A percentile compares a stretch with the other conserved stretches of the same genome.
phyloP scores from a whole-genome alignment of 2,113 vertebrate genomes.

The Mastomys natalensis region DNA sequence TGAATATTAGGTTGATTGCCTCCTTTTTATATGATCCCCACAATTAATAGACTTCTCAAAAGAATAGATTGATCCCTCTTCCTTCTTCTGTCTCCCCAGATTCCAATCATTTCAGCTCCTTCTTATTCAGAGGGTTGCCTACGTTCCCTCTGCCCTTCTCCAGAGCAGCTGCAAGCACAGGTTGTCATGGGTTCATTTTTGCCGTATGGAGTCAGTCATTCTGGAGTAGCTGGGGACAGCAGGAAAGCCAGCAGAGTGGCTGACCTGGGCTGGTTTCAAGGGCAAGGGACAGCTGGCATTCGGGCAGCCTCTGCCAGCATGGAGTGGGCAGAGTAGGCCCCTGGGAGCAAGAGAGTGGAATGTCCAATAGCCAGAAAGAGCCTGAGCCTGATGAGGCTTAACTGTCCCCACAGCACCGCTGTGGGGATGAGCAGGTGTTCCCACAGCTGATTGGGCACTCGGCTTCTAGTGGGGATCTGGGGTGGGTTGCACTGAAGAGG shows the following conservation, averaged over 20 bases:
- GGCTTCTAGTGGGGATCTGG: neutral
- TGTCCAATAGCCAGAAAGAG: neutral
- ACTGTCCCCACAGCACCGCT: conserved; percentile 44
- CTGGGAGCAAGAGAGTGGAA: neutral
- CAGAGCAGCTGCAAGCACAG: neutral
- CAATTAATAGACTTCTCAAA: neutral
- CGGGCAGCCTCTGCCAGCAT: neutral
- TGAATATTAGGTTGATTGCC: neutral
- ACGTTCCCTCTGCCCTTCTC: neutral
- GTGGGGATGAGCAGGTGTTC: conserved; percentile 57
- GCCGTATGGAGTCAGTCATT: conserved; percentile 27
- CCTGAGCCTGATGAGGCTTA: conserved; percentile 61
- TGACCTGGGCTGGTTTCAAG: conserved; percentile 46
- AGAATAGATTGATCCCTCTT: accelerated
- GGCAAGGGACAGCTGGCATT: conserved; percentile 64
- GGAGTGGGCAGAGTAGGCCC: neutral
- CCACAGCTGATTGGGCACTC: conserved; percentile 36
- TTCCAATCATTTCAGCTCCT: neutral
- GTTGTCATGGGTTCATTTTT: neutral
- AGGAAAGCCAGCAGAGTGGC: neutral
- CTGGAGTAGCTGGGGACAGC: neutral
- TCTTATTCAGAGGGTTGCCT: neutral
- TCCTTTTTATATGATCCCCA: neutral
- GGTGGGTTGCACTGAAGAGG: neutral
- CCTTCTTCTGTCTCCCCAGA: neutral